Evolutionary conservation across 2,797 vertebrate genomes (phyloP).

Genomic region (Diceros bicornis): DNA sequence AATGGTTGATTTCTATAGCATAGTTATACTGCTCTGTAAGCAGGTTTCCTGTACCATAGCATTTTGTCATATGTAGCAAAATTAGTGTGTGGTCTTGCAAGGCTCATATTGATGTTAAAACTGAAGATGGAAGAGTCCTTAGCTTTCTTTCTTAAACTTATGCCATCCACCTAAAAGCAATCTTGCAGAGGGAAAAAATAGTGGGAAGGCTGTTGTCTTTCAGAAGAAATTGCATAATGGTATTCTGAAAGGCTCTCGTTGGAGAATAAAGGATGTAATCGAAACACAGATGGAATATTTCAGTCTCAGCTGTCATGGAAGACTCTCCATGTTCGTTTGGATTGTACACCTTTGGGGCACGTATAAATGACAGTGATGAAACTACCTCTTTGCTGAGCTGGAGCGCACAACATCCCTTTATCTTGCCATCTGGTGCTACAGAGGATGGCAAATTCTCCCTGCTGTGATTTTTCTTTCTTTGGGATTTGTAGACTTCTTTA

Average conservation of each 20-base stretch:
- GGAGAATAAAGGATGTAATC: conserved; percentile 68
- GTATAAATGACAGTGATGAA: conserved; percentile 73
- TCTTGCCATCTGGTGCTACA: conserved; percentile 67
- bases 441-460: conserved; percentile 46
- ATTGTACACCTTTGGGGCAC: conserved; percentile 65
- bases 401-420: conserved; percentile 43
- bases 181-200: neutral
- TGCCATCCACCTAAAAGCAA: conserved; percentile 16
- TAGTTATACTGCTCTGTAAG: neutral
- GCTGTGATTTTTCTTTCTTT: conserved; percentile 14
- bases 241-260: conserved; percentile 54
- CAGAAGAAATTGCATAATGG: conserved; percentile 15
- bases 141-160: conserved; percentile 42
- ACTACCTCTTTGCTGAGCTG: conserved; percentile 43
- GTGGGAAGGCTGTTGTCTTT: conserved; percentile 17
- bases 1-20: neutral
- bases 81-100: conserved; percentile 36
- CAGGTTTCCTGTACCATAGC: neutral
- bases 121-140: conserved; percentile 6
- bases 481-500: conserved; percentile 55
- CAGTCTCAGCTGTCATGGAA: conserved; percentile 71
- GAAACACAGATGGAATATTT: conserved; percentile 77
- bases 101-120: conserved; percentile 57
- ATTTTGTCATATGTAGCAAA: conserved; percentile 61
- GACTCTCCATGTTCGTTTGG: conserved; percentile 59